phyloP scores from a whole-genome alignment of 2,113 vertebrate species.

The Ptychochromis oligacanthus region DNA sequence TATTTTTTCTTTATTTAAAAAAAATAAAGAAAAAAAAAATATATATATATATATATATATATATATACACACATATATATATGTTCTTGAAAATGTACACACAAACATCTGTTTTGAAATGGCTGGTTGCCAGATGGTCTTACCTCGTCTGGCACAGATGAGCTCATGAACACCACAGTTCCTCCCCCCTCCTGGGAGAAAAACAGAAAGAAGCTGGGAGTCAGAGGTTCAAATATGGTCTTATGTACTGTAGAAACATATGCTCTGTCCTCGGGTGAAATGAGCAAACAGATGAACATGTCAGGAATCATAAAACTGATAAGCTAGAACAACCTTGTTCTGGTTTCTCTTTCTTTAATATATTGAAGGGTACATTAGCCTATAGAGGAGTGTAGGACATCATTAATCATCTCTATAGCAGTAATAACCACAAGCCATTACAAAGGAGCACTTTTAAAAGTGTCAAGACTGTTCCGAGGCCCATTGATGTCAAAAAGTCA shows the following conservation, averaged over 20 bases:
- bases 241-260: constrained; percentile 24
- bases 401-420: not conserved
- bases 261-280: constrained; percentile 28
- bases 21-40: too few species aligned
- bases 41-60: too few species aligned
- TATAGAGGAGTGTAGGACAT: not conserved
- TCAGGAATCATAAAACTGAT: constrained; percentile 17
- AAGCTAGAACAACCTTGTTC: constrained; percentile 2
- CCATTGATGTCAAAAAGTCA: not conserved
- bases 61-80: too few species aligned
- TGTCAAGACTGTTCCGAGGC: constrained; percentile 7
- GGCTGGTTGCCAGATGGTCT: constrained; percentile 24
- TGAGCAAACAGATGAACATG: constrained; percentile 35
- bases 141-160: constrained; percentile 97
- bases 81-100: not conserved
- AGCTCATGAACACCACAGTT: constrained; percentile 96
- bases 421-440: not conserved
- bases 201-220: constrained; percentile 41
- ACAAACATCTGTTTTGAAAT: not conserved
- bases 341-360: not conserved
- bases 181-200: constrained; percentile 89
- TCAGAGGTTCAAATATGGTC: constrained; percentile 30
- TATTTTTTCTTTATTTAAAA: too few species aligned
- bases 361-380: constrained; percentile 1
- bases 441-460: constrained; percentile 9